Evolutionary conservation across 1,140 invertebrate genomes (phyloP), one percentile per base, ranked within the genome.

Genomic region (Listronotus oregonensis): DNA sequence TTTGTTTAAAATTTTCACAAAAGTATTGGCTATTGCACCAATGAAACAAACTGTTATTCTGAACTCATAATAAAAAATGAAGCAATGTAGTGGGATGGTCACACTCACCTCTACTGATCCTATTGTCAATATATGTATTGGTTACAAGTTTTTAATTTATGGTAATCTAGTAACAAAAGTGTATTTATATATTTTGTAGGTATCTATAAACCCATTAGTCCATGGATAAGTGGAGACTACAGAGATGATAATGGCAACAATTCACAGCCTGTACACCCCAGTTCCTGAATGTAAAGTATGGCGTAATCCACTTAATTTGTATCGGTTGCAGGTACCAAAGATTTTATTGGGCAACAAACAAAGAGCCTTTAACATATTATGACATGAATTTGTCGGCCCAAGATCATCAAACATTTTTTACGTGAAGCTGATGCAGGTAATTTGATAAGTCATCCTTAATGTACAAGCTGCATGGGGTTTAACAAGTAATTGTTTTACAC

Each of bases 321-420:
- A 98, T 79, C 87, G 97, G 39, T 96, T 0, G 93, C 96, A 6
- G 97, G 78, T 99, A 99, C 82, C 91, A 95, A 71, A 83, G 96
- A 37, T 97, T 96, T 80, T 93, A 90, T 75, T 91, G 89, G 87
- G 88, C 90, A 0, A 96, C 93, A 0, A 92, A 90, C 69, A 96
- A 96, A 80, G 96, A 98, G 71, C 96, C 97, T 0, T 82, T 99
- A 21, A 99, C 97, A 0, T 99, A 97, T 81, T 98, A 99, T 79
- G 97, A 99, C 76, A 98, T 99, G 96, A 99, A 99, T 81, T 82
- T 99, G 8, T 97, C 96, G 0, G 96, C 97, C 12, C 96, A 99
- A 82, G 97, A 99, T 82, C 96, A 99, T 81, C 97, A 99, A 79
- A 97, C 95, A 9, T 98, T 98, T 82, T 99, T 98, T 78, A 96